phyloP scores from a whole-genome alignment of 2,888 invertebrate genomes.

The Epinotia bilunana region DNA sequence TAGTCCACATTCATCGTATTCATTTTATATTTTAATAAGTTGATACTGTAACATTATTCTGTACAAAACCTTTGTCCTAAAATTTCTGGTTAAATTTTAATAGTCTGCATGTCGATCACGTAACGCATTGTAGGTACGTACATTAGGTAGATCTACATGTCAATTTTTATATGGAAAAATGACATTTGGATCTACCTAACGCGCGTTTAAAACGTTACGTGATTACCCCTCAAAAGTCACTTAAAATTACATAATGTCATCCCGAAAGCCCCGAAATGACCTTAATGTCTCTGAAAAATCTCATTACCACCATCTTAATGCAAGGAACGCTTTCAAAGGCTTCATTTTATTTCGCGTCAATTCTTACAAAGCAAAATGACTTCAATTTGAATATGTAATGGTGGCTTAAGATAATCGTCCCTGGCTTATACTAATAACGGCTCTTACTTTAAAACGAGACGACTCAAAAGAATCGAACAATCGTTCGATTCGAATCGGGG shows the following conservation, averaged over 20 bases:
- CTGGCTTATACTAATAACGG: slow-evolving; percentile 84
- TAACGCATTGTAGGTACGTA: too few species aligned
- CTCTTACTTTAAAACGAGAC: slow-evolving; percentile 77
- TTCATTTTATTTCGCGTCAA: slow-evolving; percentile 83
- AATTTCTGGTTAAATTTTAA: not conserved
- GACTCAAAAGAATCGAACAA: slow-evolving; percentile 83
- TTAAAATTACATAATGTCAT: slow-evolving; percentile 23
- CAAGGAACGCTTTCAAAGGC: slow-evolving; percentile 73
- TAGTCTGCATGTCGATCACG: not conserved
- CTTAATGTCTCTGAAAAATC: slow-evolving; percentile 63
- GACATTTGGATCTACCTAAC: too few species aligned
- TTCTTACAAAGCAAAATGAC: slow-evolving; percentile 83
- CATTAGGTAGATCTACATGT: too few species aligned
- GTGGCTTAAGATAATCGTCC: slow-evolving; percentile 82
- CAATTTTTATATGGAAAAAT: too few species aligned
- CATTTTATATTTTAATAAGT: slow-evolving; percentile 1
- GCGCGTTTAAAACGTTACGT: too few species aligned
- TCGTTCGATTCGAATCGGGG: slow-evolving; percentile 78
- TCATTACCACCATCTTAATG: slow-evolving; percentile 69
- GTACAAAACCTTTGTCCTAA: not conserved
- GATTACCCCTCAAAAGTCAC: not conserved
- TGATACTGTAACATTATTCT: not conserved
- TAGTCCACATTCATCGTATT: slow-evolving; percentile 48
- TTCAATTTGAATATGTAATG: slow-evolving; percentile 85
- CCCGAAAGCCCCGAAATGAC: slow-evolving; percentile 45